Base-by-base conservation (phyloP, 2,888 invertebrate species). In the Pinctada fucata region DNA sequence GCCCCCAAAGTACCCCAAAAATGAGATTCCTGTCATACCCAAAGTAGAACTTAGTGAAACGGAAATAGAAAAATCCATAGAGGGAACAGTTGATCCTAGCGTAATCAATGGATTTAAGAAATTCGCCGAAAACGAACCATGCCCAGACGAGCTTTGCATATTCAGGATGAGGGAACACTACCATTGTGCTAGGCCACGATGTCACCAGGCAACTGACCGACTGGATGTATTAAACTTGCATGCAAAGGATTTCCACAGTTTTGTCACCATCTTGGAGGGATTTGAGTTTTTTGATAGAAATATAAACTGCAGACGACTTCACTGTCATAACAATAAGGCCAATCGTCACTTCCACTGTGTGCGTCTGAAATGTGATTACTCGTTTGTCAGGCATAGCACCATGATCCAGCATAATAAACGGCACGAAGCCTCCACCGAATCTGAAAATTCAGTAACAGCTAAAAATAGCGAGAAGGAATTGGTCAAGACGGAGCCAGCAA, bases 1-100 rank as follows among this genome's bases (percentile, higher is more conserved):
- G 81, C 99, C 99, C n/a, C 98, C 98, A 13, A 99, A 99, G 93
- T 98, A 98, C 92, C 95, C 91, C 2, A 87, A 87, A 78, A 83
- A 83, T 47, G 90, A 90, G 49, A 86, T 91, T 16, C 91, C 91
- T 1, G 78, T 85, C n/a, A 89, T 92, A 6, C 91, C 92, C 1
- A 91, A 91, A 81, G 88, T 91, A 6, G 87, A 90, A 49, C 81
- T 89, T 5, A 84, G 85, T 10, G 86, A 88, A 69, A 84, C 85
- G 52, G 88, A 89, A 76, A 90, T 90, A 8, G 72, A 79, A 13
- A 84, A 85, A 72, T 88, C 88, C 0, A 81, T 83, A 5, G 51
- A 82, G 6, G 67, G 74, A 58, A 72, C 72, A 8, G 71, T 67
- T 10, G 71, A 83, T 6, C 78, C 79, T n/a, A 86, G 85, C 51